A percentile compares a stretch with the other conserved stretches of the same genome.
These are phyloP conservation scores for Agrotis segetum DNA, from an alignment of 2,888 invertebrate genomes.

Conservation along the genomic window DNA sequence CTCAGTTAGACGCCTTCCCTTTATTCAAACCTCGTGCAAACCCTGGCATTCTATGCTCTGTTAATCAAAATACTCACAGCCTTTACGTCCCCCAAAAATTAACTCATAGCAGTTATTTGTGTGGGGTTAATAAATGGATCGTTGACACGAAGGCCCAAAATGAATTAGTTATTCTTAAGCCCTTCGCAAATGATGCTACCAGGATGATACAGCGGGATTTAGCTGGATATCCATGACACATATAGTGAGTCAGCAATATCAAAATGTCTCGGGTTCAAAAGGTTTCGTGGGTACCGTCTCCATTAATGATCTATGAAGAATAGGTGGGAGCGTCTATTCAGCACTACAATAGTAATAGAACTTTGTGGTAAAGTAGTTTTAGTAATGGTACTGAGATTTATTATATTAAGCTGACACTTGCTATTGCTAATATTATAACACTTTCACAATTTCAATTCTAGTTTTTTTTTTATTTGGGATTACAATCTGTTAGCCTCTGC, in stretches of 20 bases:
- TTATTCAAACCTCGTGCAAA: conserved; percentile 2
- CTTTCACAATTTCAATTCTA: background rate
- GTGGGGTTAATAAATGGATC: conserved; percentile 35
- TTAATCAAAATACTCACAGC: conserved; percentile 24
- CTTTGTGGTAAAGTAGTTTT: conserved; percentile 3
- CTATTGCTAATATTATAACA: background rate
- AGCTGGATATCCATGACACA: conserved; percentile 30
- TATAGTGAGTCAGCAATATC: conserved; percentile 45
- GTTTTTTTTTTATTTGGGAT: no score
- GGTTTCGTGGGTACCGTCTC: conserved; percentile 28
- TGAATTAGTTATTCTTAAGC: conserved; percentile 39
- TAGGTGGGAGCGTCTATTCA: conserved; percentile 4
- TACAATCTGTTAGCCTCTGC: no score
- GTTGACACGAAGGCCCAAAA: conserved; percentile 40
- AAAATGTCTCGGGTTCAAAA: conserved; percentile 36
- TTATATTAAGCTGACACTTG: background rate
- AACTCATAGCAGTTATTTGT: conserved; percentile 18
- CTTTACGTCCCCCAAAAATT: conserved; percentile 22
- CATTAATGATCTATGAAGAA: conserved; percentile 39
- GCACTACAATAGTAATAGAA: conserved; percentile 18
- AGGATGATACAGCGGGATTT: conserved; percentile 29
- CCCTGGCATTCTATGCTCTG: background rate
- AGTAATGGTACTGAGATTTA: background rate
- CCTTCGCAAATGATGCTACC: conserved; percentile 39
- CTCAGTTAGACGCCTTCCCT: background rate